Base-by-base conservation (phyloP, 2,113 vertebrate genomes). In the Astur gentilis region DNA sequence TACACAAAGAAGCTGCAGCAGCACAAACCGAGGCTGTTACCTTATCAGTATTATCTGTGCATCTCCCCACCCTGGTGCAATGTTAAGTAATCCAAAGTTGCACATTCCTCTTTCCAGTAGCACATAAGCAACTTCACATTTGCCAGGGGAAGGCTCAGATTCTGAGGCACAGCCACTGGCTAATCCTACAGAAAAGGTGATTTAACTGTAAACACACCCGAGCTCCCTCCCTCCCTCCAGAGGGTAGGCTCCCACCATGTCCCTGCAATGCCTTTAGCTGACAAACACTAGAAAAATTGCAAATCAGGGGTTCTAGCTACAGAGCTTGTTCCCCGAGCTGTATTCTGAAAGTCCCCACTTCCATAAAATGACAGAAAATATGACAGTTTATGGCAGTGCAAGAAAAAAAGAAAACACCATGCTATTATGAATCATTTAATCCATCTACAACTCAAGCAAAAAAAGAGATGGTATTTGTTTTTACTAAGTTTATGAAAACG, bases 31-130 rank as follows among this genome's bases (percentile, higher is more conserved):
- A 36, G 18, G 40, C 27, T 25, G 31, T 20, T 26, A 22, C 45
- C 40, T 49, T 40, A 70, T 44, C 32, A 29, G 26, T 2, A 50
- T 32, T 10, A 65, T 22, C 70, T 49, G 52, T 26, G 14, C 58
- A 40, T 27, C 9, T 40, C 15, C 40, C 49, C 36, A 8, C 11
- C 0, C 32, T 9, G 18, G 6, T 40, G 36, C 21, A 61, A 67
- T 0, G 5, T 16, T 5, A 22, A 57, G 17, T 3, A 36, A 67
- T 5, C 26, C 31, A 12, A 38, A 58, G 14, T 13, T 3, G 16
- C 10, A 3, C 3, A 17, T 49, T 45, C 42, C 36, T 16, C 32
- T 32, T 83, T 44, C 60, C 60, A 77, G 45, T 6, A 66, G 65
- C 17, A 75, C 40, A 50, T 6, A 18, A 84, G 32, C 5, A 21